Conservation (phyloP, 1,140 invertebrate genomes). For the Drosophila sucinea region DNA sequence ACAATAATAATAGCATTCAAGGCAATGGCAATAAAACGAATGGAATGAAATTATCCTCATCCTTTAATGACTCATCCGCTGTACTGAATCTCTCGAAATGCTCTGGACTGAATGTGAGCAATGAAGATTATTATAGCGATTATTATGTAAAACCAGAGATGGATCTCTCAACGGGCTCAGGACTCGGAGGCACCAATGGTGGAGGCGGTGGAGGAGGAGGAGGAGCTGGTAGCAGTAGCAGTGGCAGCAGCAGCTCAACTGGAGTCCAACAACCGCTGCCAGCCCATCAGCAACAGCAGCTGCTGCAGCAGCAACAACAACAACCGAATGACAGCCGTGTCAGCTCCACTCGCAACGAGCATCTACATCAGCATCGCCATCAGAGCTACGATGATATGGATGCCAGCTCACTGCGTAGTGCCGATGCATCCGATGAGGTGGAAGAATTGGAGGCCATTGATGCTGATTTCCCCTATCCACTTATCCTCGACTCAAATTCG, state of each 20-base stretch:
- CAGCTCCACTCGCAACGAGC: conserved; percentile 72
- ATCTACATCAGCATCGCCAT: conserved; percentile 32
- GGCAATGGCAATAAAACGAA: conserved; percentile 54
- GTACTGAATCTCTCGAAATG: conserved; percentile 77
- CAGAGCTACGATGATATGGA: conserved; percentile 72
- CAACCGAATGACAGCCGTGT: conserved; percentile 77
- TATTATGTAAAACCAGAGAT: conserved; percentile 76
- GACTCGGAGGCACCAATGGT: conserved; percentile 21
- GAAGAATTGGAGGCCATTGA: conserved; percentile 81
- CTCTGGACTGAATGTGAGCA: conserved; percentile 52
- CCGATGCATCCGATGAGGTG: conserved; percentile 70
- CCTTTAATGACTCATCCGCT: conserved; percentile 64
- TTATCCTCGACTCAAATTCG: conserved; percentile 76
- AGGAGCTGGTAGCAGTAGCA: conserved; percentile 31
- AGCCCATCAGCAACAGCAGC: conserved; percentile 57
- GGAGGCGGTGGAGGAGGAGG: conserved; percentile 9
- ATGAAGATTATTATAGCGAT: conserved; percentile 69
- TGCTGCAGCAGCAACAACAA: conserved; percentile 9
- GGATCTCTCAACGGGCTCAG: conserved; percentile 58
- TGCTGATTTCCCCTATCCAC: conserved; percentile 78
- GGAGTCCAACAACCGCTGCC: conserved; percentile 54
- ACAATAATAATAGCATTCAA: conserved; percentile 42
- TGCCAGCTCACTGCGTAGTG: conserved; percentile 22
- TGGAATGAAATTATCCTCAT: conserved; percentile 51
- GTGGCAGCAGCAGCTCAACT: conserved; percentile 22